Base-by-base conservation (phyloP, 2,113 vertebrate species). In the Rhineura floridana region DNA sequence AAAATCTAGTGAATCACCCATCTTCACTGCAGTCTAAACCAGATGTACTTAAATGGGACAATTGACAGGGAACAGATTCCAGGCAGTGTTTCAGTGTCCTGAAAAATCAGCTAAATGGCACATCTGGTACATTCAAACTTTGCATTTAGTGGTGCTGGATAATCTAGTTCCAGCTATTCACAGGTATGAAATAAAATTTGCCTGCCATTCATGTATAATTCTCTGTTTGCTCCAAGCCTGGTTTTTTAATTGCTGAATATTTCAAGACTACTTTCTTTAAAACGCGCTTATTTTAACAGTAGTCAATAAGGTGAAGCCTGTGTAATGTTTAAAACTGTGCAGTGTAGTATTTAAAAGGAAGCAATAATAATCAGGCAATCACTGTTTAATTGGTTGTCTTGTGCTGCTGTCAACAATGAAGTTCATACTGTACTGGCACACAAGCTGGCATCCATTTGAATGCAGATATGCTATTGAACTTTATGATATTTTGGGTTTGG, bases 221-320 rank as follows among this genome's bases (percentile, higher is more conserved):
- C n/a, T 78, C 39, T 23, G 2, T 73, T 15, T 50, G 77, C 33
- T 86, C 63, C 30, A 85, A 63, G 39, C 52, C 28, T 0, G 10
- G 0, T 25, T 85, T 83, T 48, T 81, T 46, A 89, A 39, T 84
- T 79, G 42, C 86, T 75, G 50, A 59, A 2, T n/a, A 81, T 82
- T 30, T 83, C 44, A 42, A 83, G 12, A 52, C 78, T 10, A 3
- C 83, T 52, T 91, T 84, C 69, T 82, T 86, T 78, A 63, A 39
- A 63, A 6, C 28, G 72, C 85, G 7, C 65, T 87, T 80, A 42
- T 82, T 81, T 94, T 92, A 33, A 80, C 13, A 78, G 81, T 81
- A 77, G 21, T 59, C 73, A 2, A 0, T 30, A 30, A 67, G 10
- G 25, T 67, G 33, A 33, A 67, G 55, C 21, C 55, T 59, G 55